phyloP scores from a whole-genome alignment of 1,140 invertebrate genomes.

The Neotoxoptera formosana region DNA sequence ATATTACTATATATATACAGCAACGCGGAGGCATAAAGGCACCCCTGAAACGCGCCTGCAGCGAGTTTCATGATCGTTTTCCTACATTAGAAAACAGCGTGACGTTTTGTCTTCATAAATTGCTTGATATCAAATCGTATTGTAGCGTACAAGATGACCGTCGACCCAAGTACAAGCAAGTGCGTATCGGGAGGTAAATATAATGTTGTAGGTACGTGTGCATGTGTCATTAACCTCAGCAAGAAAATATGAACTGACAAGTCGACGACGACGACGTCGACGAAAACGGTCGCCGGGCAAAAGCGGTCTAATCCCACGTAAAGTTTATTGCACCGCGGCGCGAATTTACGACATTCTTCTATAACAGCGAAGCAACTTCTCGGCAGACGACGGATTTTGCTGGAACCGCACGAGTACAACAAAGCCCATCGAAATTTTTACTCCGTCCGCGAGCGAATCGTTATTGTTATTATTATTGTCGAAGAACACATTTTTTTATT shows the following conservation, averaged over 20 bases:
- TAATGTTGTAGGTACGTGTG: not conserved
- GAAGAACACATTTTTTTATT: not conserved
- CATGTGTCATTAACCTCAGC: slow-evolving; percentile 10
- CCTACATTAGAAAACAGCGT: not conserved
- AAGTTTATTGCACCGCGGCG: slow-evolving; percentile 16
- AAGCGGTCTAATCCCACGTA: not conserved
- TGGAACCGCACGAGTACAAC: not conserved
- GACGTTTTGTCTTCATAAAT: not conserved
- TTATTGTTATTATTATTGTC: not conserved
- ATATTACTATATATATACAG: not conserved
- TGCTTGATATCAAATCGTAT: not conserved
- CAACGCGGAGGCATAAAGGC: not conserved
- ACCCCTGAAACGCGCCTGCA: not conserved
- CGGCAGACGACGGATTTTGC: not conserved
- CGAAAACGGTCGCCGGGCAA: not conserved
- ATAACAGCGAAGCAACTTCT: not conserved
- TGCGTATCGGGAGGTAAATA: not conserved
- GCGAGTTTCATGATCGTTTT: not conserved
- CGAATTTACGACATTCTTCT: slow-evolving; percentile 6
- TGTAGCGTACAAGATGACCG: not conserved
- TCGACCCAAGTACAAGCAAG: not conserved
- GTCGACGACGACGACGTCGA: not conserved
- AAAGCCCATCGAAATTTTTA: not conserved
- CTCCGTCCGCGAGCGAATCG: not conserved
- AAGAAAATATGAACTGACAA: slow-evolving; percentile 30